These are phyloP conservation scores for Rhynchotus rufescens DNA, from an alignment of 2,797 vertebrate species.

Conservation along the genomic window DNA sequence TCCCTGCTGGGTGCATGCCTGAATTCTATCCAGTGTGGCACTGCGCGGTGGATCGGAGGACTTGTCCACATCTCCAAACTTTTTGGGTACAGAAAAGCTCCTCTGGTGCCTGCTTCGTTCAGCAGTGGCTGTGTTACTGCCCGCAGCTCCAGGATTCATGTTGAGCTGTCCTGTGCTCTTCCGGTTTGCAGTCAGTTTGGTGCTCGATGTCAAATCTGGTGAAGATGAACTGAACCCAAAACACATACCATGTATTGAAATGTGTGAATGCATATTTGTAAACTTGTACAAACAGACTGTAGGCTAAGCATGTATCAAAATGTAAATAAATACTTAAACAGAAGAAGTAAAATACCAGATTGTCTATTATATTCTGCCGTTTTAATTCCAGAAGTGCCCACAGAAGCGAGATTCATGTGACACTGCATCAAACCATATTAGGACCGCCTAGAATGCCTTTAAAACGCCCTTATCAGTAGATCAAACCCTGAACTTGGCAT, in stretches of 20 bases:
- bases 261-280: not conserved
- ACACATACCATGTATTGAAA: not conserved
- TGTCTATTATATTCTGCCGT: not conserved
- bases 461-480: not conserved
- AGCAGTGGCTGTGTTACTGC: slow-evolving; percentile 83
- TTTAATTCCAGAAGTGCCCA: not conserved
- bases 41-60: slow-evolving; percentile 93
- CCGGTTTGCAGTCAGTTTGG: slow-evolving; percentile 91
- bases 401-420: not conserved
- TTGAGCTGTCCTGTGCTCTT: slow-evolving; percentile 98
- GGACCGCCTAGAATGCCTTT: not conserved
- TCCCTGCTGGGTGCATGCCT: slow-evolving; percentile 93
- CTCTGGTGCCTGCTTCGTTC: slow-evolving; percentile 94
- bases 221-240: slow-evolving; percentile 89
- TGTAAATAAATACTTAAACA: not conserved
- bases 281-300: not conserved
- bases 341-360: not conserved
- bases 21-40: slow-evolving; percentile 96
- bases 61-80: slow-evolving; percentile 92
- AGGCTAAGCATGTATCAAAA: not conserved
- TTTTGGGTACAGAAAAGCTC: slow-evolving; percentile 98
- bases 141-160: slow-evolving; percentile 85
- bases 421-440: not conserved
- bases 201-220: slow-evolving; percentile 90
- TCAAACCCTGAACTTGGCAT: not conserved